Percentiles rank a stretch among this genome's conserved stretches.
Conservation (phyloP, 2,113 vertebrate genomes). For the Ceuthmochares aereus region DNA sequence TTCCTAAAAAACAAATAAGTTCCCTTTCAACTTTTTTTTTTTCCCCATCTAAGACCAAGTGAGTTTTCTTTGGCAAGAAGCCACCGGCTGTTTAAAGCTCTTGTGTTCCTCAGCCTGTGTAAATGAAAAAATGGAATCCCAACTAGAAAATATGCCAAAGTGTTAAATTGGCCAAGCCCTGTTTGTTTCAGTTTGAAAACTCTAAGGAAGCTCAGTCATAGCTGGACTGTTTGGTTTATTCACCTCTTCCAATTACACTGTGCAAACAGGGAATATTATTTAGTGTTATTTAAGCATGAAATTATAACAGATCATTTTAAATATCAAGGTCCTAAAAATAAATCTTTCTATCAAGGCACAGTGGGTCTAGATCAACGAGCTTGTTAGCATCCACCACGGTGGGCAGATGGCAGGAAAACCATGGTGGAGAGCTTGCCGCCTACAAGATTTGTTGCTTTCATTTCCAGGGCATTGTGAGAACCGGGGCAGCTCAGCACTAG, state of each 20-base stretch:
- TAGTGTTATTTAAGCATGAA: conserved; percentile 84
- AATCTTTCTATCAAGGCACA: conserved; percentile 74
- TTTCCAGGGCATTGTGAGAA: background rate
- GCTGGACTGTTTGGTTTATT: conserved; percentile 71
- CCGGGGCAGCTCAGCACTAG: rapidly evolving
- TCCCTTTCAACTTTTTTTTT: background rate
- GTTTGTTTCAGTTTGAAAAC: conserved; percentile 39
- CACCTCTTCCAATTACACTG: conserved; percentile 76
- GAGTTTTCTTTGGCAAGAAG: conserved; percentile 56
- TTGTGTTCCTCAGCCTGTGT: background rate
- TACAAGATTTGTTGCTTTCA: background rate
- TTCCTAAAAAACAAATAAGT: conserved; percentile 24
- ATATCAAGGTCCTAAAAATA: conserved; percentile 82
- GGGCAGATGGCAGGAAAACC: conserved; percentile 62
- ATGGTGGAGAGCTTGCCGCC: background rate
- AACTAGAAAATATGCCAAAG: conserved; percentile 32
- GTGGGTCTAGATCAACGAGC: conserved; percentile 72
- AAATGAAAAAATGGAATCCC: conserved; percentile 11
- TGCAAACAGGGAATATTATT: conserved; percentile 77
- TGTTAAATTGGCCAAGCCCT: conserved; percentile 18
- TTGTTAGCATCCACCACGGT: conserved; percentile 67
- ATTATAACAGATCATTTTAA: conserved; percentile 82
- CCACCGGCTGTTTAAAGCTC: conserved; percentile 32
- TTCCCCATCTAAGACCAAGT: background rate
- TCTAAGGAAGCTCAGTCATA: conserved; percentile 57